Evolutionary conservation across 2,888 invertebrate species (phyloP), one percentile per base, ranked within the genome.

Genomic region (Bellardia pandia): DNA sequence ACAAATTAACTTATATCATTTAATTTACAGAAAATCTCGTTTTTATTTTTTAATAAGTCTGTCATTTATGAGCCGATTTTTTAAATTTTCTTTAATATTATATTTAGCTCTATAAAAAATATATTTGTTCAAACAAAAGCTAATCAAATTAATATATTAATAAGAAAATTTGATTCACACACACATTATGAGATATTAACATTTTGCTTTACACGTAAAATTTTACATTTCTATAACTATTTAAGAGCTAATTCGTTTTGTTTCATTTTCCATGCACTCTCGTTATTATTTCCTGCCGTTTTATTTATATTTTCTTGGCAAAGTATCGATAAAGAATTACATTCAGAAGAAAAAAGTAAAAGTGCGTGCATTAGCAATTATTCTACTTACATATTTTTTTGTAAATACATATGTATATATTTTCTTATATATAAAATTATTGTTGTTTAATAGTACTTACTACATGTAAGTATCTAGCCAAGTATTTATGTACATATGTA

Each of bases 311-410:
- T 40, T 66, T 78, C 30, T 42, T 16, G 9, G 30, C 64, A 62
- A 56, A 71, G 69, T 68, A 56, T 56, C 23, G 51, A 66, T 58
- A 51, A 62, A 37, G 5, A 42, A 62, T 37, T 66, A 11, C n/a
- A 64, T 30, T 37, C 14, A 58, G 74, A 8, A 33, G 11, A 68
- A 60, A 42, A 77, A 66, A 81, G 48, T 56, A 81, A 75, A 85
- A 86, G 66, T 81, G 88, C 76, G 78, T 88, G 85, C 71, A 74
- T 81, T 86, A 71, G 84, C 48, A 81, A 81, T 88, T 86, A 79
- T 75, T 78, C 37, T 60, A 53, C 62, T 56, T 42, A 33, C 33
- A 16, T 40, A 42, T 45, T 56, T 71, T 71, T 30, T 40, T 62
- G 58, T 45, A 42, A 2, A n/a, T 53, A 45, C 37, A 51, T 42